Base-by-base conservation (phyloP, 2,797 vertebrate species). In the Danio jaintianensis region DNA sequence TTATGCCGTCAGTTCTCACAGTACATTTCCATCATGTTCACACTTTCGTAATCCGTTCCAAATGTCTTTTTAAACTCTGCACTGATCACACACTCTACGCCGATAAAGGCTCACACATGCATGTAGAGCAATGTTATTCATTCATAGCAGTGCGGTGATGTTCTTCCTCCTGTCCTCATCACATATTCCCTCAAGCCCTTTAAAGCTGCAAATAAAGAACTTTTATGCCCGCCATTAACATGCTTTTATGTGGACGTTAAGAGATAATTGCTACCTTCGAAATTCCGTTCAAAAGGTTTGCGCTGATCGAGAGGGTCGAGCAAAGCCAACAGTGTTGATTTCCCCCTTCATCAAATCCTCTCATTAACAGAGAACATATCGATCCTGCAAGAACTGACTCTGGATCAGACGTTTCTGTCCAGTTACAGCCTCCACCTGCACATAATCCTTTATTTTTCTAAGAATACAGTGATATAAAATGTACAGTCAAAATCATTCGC, bases 241-340 rank as follows among this genome's bases (percentile, higher is more conserved):
- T 20, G 47, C 72, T 64, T 86, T 82, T 82, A 84, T 64, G 75
- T 85, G 79, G 84, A 85, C 53, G 80, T 78, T 84, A 82, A 80
- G 69, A 80, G 69, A 82, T 84, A 84, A 84, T 84, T 82, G 80
- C 82, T 71, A 66, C 72, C 70, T 78, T 85, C 63, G 68, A 82
- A 81, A 80, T 71, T 83, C 77, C 80, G 69, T 87, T 85, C 56
- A 75, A 73, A 73, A 63, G 61, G 69, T 53, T 75, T 55, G 50
- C 66, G 78, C 77, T 83, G 81, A 80, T 80, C 50, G 61, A 83
- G 83, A 47, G 45, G 45, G 45, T 47, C 45, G 45, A 47, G 45
- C 45, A 47, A 47, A 47, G 45, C 45, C 45, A 47, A 47, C 45
- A 47, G 45, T 47, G 7, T 5, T 47, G 45, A 47, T 12, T 47